Base-by-base conservation (phyloP, 1,140 invertebrate genomes). In the Drosophila bifasciata region DNA sequence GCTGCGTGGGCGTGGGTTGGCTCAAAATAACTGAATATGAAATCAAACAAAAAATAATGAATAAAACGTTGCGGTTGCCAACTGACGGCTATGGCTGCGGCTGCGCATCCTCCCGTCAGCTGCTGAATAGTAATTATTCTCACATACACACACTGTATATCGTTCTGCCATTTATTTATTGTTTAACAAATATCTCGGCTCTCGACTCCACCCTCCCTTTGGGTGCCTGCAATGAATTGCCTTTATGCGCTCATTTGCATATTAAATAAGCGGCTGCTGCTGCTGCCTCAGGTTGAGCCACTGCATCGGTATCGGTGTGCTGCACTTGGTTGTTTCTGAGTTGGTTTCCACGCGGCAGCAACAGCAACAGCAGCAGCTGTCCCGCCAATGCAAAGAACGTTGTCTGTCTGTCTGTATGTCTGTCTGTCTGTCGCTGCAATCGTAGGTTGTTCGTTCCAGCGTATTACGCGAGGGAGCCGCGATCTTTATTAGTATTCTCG, bases 201-300 rank as follows among this genome's bases (percentile, higher is more conserved):
- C n/a, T 36, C 46, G 76, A 77, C 61, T 36, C 32, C 32, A 36
- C 32, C 32, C 32, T 13, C 32, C 32, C 32, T 36, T 36, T 11
- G 11, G 32, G 73, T 88, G 75, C 67, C 70, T 69, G 79, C 75
- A 83, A 88, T 88, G 84, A 83, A 88, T 88, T 75, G 84, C 71
- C 80, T 88, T 88, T 88, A 88, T 88, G 83, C 83, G 84, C 83
- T 79, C 84, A 88, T 88, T 88, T 88, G 83, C 83, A 88, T 88
- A 83, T 88, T 89, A 89, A 88, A 83, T 79, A 88, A 89, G 80
- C 76, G 59, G 66, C 74, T 63, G 17, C 58, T 39, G 62, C 32
- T 28, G 48, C 63, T 53, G 32, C 48, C 50, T 44, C 57, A 50
- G 32, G 67, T 52, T 23, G 61, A 41, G 64, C 41, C 59, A 72